phyloP scores from a whole-genome alignment of 2,888 invertebrate species.

The Leucoptera coffeella region DNA sequence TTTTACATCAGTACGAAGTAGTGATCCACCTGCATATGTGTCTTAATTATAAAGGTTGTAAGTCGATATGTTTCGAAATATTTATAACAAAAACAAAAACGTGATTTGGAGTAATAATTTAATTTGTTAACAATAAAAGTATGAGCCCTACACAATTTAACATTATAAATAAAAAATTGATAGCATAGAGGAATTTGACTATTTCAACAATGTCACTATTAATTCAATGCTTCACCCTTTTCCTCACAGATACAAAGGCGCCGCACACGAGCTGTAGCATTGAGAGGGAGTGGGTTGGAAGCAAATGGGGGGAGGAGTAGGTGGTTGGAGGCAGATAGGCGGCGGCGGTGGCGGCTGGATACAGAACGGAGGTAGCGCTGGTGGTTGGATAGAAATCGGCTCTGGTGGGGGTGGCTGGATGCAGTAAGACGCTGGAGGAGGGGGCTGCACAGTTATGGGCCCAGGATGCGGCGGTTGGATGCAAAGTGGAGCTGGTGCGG shows the following conservation, averaged over 20 bases:
- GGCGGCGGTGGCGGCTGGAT: constrained; percentile 26
- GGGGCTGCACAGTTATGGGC: background rate
- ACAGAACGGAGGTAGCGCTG: constrained; percentile 22
- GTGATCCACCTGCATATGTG: too few species aligned
- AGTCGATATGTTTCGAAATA: too few species aligned
- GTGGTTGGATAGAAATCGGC: constrained; percentile 21
- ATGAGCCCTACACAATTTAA: too few species aligned
- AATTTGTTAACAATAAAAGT: too few species aligned
- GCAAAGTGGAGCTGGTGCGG: constrained; percentile 19
- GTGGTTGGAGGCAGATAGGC: constrained; percentile 28
- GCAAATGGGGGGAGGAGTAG: constrained; percentile 23
- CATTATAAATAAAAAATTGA: too few species aligned
- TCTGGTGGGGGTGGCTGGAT: constrained; percentile 2
- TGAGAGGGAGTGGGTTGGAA: constrained; percentile 19
- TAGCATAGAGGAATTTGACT: too few species aligned
- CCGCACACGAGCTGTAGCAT: constrained; percentile 9
- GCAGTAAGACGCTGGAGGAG: background rate
- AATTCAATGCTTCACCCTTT: too few species aligned
- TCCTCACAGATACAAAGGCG: constrained; percentile 16
- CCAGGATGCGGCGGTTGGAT: constrained; percentile 21
- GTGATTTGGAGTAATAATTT: too few species aligned
- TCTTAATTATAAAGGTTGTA: too few species aligned
- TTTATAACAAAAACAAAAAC: too few species aligned
- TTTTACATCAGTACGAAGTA: too few species aligned
- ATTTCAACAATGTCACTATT: too few species aligned